Conservation (phyloP, 2,113 vertebrate species). For the Corydoras maculifer region DNA sequence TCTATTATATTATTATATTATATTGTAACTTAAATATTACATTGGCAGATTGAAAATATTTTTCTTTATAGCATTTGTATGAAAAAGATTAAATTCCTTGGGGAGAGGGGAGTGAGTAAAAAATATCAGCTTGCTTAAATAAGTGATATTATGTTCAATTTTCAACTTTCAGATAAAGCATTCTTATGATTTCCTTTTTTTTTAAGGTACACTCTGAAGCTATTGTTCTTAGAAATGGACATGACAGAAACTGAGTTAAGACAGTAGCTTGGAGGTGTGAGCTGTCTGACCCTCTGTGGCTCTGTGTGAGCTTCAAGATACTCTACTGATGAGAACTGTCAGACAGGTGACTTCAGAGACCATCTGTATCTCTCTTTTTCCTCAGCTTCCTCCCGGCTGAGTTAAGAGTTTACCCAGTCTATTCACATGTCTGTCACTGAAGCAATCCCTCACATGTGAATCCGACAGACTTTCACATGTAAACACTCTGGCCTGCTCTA, state of each 20-base stretch:
- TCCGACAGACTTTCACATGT: conserved; percentile 12
- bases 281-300: conserved; percentile 43
- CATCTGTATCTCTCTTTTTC: conserved; percentile 8
- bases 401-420: conserved; percentile 31
- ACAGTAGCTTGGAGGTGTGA: conserved; percentile 49
- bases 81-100: too few relatives aligned
- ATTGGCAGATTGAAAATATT: too few relatives aligned
- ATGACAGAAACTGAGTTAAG: conserved; percentile 59
- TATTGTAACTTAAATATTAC: too few relatives aligned
- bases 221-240: conserved; percentile 56
- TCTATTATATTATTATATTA: too few relatives aligned
- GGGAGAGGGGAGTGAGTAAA: too few relatives aligned
- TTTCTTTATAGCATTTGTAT: too few relatives aligned
- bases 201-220: conserved; percentile 33
- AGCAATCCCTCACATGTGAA: conserved; percentile 13
- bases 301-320: conserved; percentile 33
- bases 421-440: conserved; percentile 38
- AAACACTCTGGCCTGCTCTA: conserved; percentile 1
- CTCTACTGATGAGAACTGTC: conserved; percentile 42
- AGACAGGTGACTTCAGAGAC: conserved; percentile 27
- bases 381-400: conserved; percentile 24
- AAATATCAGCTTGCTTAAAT: too few relatives aligned
- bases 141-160: too few relatives aligned
- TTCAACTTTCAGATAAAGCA: too few relatives aligned
- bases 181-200: too few relatives aligned